phyloP scores from a whole-genome alignment of 2,113 vertebrate species.

The Onychostruthus taczanowskii region DNA sequence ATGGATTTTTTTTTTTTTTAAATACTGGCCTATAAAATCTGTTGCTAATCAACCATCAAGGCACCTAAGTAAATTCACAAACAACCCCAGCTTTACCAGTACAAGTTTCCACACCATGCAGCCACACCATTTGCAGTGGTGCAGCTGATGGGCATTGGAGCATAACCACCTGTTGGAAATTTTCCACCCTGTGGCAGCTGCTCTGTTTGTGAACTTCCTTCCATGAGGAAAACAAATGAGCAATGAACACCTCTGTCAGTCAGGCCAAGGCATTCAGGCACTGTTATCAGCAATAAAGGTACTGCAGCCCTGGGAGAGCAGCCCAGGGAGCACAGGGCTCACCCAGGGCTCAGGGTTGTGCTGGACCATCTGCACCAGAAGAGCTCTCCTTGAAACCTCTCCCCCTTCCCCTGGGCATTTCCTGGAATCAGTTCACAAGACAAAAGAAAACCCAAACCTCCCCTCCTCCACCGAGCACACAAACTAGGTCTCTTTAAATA shows the following conservation, averaged over 20 bases:
- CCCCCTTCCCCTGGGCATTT: not conserved
- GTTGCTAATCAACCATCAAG: conserved; percentile 25
- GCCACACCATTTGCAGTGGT: not conserved
- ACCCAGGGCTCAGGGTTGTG: rapidly evolving
- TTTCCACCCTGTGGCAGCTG: not conserved
- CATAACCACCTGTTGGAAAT: not conserved
- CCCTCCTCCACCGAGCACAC: conserved; percentile 16
- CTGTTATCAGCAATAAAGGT: not conserved
- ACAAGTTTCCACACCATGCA: not conserved
- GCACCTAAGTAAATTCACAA: conserved; percentile 22
- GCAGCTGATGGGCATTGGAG: not conserved
- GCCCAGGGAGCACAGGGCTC: not conserved
- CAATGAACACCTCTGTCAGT: not conserved
- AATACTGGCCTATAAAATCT: conserved; percentile 35
- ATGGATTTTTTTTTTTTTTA: not conserved
- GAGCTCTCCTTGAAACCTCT: not conserved
- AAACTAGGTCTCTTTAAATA: conserved; percentile 13
- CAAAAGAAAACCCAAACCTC: not conserved
- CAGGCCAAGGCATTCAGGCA: not conserved
- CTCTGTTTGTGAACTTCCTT: not conserved
- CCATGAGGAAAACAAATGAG: not conserved
- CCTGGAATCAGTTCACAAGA: not conserved
- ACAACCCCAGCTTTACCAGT: not conserved
- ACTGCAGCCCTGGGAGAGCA: not conserved
- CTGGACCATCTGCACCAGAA: not conserved